These are phyloP conservation scores for Drosophila takahashii DNA, from an alignment of 1,140 invertebrate genomes.

Conservation along the genomic window DNA sequence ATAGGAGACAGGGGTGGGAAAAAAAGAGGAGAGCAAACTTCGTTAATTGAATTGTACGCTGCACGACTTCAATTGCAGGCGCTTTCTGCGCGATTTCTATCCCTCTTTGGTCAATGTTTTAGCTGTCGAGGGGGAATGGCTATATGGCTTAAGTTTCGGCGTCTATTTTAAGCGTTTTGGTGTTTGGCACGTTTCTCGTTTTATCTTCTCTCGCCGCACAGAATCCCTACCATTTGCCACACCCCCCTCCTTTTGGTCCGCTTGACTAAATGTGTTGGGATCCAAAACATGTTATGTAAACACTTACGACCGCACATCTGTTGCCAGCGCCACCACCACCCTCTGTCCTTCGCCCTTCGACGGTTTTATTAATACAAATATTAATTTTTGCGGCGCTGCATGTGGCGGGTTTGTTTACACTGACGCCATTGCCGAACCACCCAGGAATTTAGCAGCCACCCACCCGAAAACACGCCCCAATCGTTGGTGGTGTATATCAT, in stretches of 20 bases:
- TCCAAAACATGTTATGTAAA: conserved; percentile 79
- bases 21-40: conserved; percentile 51
- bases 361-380: conserved; percentile 82
- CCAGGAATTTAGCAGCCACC: conserved; percentile 19
- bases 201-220: conserved; percentile 31
- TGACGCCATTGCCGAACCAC: conserved; percentile 60
- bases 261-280: conserved; percentile 67
- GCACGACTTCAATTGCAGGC: conserved; percentile 72
- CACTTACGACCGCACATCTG: conserved; percentile 81
- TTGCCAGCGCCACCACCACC: conserved; percentile 17
- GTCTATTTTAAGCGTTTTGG: conserved; percentile 65
- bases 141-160: conserved; percentile 21
- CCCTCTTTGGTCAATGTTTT: conserved; percentile 13
- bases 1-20: background rate
- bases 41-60: conserved; percentile 77
- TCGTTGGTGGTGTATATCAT: conserved; percentile 64
- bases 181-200: conserved; percentile 71
- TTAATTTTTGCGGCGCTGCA: conserved; percentile 81
- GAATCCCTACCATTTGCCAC: background rate
- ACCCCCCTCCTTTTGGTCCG: conserved; percentile 18
- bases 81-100: conserved; percentile 5
- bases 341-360: conserved; percentile 8
- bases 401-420: conserved; percentile 77
- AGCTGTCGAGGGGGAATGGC: background rate
- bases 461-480: background rate